phyloP scores from a whole-genome alignment of 2,113 vertebrate genomes.

The Aix galericulata region DNA sequence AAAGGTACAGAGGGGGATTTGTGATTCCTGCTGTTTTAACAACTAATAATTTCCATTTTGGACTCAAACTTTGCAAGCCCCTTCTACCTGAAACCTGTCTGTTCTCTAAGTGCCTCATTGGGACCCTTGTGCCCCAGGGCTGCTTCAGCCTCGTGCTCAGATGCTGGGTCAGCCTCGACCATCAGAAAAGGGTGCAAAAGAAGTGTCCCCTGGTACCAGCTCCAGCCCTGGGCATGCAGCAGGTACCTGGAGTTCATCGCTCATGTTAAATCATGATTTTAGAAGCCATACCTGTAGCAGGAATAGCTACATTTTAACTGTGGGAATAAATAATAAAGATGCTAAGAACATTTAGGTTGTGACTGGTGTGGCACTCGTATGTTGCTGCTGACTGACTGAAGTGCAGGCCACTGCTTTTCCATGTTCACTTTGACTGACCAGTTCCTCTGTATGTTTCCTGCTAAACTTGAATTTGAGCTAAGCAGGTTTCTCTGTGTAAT shows the following conservation, averaged over 20 bases:
- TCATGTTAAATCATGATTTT: neutral
- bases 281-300: accelerated
- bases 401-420: neutral
- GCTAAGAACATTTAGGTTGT: neutral
- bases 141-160: neutral
- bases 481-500: neutral
- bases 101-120: neutral
- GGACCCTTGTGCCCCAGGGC: neutral
- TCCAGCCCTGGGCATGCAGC: neutral
- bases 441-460: neutral
- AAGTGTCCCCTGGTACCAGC: neutral
- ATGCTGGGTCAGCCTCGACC: neutral
- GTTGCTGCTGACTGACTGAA: neutral
- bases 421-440: neutral
- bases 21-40: neutral
- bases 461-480: neutral
- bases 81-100: too few relatives aligned
- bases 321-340: neutral
- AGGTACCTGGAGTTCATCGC: neutral
- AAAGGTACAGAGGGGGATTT: neutral
- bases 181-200: neutral
- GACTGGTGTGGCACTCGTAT: neutral
- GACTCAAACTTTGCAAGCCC: neutral
- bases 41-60: neutral
- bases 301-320: neutral